Conservation (phyloP, 2,888 invertebrate genomes). For the Gryllus longicercus region DNA sequence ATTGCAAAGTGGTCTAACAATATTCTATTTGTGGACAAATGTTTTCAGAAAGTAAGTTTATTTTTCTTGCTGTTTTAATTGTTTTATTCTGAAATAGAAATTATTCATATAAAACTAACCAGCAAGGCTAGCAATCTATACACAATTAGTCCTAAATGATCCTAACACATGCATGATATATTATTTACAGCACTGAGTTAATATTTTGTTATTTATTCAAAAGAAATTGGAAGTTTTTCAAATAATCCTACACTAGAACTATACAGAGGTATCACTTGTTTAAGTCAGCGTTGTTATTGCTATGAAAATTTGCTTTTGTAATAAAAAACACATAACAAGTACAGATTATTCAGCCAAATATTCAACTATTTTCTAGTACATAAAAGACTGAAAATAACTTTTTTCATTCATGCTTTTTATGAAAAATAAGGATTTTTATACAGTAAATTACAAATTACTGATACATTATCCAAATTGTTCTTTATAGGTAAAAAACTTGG, state of each 20-base stretch:
- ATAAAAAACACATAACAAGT: neutral
- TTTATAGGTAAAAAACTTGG: neutral
- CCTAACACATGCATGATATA: neutral
- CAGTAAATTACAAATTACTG: conserved; percentile 23
- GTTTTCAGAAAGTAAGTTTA: too few relatives aligned
- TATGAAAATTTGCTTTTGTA: neutral
- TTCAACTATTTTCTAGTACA: neutral
- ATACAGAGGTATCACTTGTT: neutral
- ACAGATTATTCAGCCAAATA: neutral
- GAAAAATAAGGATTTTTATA: conserved; percentile 25
- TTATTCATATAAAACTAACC: conserved; percentile 10
- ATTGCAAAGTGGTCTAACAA: too few relatives aligned
- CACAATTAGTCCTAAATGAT: neutral
- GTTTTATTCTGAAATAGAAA: conserved; percentile 1
- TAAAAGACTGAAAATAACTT: neutral
- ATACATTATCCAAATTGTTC: neutral
- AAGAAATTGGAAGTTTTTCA: neutral
- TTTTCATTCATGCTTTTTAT: conserved; percentile 21
- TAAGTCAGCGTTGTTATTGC: neutral
- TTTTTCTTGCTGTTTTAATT: neutral
- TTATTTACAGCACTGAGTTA: neutral
- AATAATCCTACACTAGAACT: neutral
- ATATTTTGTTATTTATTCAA: neutral
- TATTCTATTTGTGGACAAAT: too few relatives aligned
- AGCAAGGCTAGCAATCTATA: conserved; percentile 2